These are phyloP conservation scores for Tetrapedia diversipes DNA, from an alignment of 2,888 invertebrate species.

Conservation along the genomic window DNA sequence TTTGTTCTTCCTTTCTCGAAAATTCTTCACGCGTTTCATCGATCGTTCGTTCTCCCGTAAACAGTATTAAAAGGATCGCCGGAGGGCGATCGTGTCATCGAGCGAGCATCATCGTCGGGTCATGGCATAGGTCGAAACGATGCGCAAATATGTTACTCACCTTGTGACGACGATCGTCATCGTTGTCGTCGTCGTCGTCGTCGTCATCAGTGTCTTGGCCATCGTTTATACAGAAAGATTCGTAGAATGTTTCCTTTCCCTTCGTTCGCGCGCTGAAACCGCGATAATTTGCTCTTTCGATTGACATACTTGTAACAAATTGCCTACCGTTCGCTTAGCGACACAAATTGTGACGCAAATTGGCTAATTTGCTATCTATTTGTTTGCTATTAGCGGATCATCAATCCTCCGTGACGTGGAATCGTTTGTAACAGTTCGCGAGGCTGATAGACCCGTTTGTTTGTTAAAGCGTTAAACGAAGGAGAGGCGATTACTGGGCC, in stretches of 20 bases:
- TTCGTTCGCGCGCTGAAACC: not conserved
- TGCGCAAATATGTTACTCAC: constrained; percentile 59
- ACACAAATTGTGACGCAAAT: not conserved
- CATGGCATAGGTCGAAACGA: constrained; percentile 54
- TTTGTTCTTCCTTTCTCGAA: constrained; percentile 1
- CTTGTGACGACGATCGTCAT: constrained; percentile 36
- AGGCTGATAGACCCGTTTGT: not conserved
- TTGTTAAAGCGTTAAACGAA: too few species aligned
- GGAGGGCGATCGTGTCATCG: constrained; percentile 58
- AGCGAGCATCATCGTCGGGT: constrained; percentile 49
- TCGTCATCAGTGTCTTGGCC: constrained; percentile 38
- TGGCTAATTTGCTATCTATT: not conserved
- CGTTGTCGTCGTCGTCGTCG: constrained; percentile 31
- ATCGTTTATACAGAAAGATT: constrained; percentile 11
- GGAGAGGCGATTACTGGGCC: not conserved
- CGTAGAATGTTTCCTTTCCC: constrained; percentile 18
- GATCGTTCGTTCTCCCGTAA: not conserved
- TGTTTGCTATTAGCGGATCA: constrained; percentile 1
- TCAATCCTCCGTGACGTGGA: constrained; percentile 7
- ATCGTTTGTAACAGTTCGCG: not conserved
- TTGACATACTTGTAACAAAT: not conserved
- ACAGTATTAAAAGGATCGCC: constrained; percentile 47
- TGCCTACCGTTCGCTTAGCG: not conserved
- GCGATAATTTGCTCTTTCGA: constrained; percentile 8
- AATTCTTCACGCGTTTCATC: not conserved